Evolutionary conservation across 2,888 invertebrate species (phyloP).

Genomic region (Pedicia rivosa): DNA sequence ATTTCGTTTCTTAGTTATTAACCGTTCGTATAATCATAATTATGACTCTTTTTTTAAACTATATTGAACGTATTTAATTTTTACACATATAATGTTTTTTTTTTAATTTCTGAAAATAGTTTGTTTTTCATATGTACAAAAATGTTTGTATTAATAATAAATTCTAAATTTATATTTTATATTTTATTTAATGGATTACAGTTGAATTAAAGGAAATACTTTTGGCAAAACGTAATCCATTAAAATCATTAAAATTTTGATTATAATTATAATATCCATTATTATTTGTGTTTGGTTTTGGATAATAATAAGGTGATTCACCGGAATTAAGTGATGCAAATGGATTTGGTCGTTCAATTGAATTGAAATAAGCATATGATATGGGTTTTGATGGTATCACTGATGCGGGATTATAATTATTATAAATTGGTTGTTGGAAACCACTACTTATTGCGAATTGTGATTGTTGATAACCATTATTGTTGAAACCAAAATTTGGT

Average conservation of each 20-base stretch:
- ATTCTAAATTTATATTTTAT: not conserved
- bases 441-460: not conserved
- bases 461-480: no score
- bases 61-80: no score
- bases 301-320: not conserved
- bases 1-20: no score
- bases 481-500: not conserved
- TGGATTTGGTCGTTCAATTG: not conserved
- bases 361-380: no score
- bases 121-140: no score
- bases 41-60: no score
- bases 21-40: no score
- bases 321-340: not conserved
- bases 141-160: not conserved
- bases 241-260: slow-evolving; percentile 1
- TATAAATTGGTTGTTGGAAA: not conserved
- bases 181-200: not conserved
- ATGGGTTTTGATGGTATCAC: not conserved
- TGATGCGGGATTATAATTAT: not conserved
- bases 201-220: slow-evolving; percentile 3
- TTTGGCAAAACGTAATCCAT: slow-evolving; percentile 6
- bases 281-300: no score
- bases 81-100: no score
- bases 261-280: no score
- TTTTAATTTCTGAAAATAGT: no score